Conservation (phyloP, 2,797 vertebrate genomes). For the Sebastes cheni region DNA sequence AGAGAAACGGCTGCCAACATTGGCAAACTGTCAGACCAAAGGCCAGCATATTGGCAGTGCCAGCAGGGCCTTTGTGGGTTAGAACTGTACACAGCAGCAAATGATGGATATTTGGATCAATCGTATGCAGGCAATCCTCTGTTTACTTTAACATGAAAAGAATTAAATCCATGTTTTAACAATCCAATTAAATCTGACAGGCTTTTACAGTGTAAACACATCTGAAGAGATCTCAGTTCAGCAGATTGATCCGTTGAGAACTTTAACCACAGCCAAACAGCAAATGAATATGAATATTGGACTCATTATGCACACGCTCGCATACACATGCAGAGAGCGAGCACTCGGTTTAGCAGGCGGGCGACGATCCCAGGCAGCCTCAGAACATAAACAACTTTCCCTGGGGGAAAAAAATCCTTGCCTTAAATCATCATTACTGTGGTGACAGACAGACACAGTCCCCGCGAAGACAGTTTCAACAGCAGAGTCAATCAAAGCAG, state of each 20-base stretch:
- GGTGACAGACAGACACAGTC: slow-evolving; percentile 46
- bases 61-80: slow-evolving; percentile 6
- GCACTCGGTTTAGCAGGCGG: slow-evolving; percentile 16
- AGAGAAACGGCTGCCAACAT: slow-evolving; percentile 26
- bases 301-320: slow-evolving; percentile 29
- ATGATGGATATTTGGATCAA: slow-evolving; percentile 56
- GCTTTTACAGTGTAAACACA: slow-evolving; percentile 37
- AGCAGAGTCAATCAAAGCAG: slow-evolving; percentile 64
- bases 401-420: slow-evolving; percentile 10
- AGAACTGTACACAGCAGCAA: background rate
- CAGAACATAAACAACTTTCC: slow-evolving; percentile 54
- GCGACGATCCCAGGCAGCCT: slow-evolving; percentile 36
- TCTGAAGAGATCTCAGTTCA: slow-evolving; percentile 13
- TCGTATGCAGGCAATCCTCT: slow-evolving; percentile 31
- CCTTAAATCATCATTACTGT: slow-evolving; percentile 66
- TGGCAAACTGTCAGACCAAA: slow-evolving; percentile 58
- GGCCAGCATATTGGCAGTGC: slow-evolving; percentile 4
- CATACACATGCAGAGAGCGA: background rate
- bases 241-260: slow-evolving; percentile 28
- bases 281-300: slow-evolving; percentile 12
- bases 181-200: slow-evolving; percentile 40
- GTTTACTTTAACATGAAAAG: slow-evolving; percentile 41
- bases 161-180: slow-evolving; percentile 34
- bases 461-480: slow-evolving; percentile 34
- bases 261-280: slow-evolving; percentile 25